Evolutionary conservation across 2,888 invertebrate species (phyloP).

Genomic region (Pegoplata infirma): DNA sequence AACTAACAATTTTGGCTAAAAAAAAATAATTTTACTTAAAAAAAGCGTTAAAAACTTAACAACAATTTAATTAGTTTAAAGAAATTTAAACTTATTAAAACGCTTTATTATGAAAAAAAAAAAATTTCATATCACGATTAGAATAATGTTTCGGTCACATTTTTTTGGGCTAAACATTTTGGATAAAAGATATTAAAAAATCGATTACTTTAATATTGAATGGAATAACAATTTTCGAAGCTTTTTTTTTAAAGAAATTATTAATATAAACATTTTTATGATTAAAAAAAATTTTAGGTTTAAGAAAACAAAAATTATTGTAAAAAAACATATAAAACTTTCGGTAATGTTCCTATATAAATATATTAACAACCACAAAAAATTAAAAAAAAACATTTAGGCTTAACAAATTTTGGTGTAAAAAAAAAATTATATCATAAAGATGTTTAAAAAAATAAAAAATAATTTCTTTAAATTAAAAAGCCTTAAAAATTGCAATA

Average conservation of each 20-base stretch:
- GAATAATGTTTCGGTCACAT: constrained; percentile 60
- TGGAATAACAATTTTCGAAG: constrained; percentile 11
- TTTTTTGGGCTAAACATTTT: constrained; percentile 63
- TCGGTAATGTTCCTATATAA: constrained; percentile 78
- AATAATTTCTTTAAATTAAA: not conserved
- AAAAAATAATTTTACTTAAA: constrained; percentile 63
- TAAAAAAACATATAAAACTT: constrained; percentile 67
- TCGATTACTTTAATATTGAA: constrained; percentile 47
- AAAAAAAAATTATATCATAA: constrained; percentile 33
- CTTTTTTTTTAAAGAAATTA: constrained; percentile 25
- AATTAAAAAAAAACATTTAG: constrained; percentile 61
- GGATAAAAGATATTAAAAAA: constrained; percentile 59
- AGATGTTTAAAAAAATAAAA: not conserved
- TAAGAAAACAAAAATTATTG: constrained; percentile 55
- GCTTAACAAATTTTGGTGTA: constrained; percentile 62
- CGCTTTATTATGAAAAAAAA: too few species aligned
- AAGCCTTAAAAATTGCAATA: not conserved
- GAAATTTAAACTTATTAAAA: too few species aligned
- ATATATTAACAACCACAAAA: constrained; percentile 67
- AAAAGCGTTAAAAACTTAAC: not conserved
- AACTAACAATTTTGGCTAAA: constrained; percentile 68
- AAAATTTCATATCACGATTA: too few species aligned
- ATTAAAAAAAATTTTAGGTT: constrained; percentile 47
- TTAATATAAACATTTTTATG: constrained; percentile 15
- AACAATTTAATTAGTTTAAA: constrained; percentile 24